phyloP scores from a whole-genome alignment of 2,888 invertebrate genomes.

The Conchocele bisecta region DNA sequence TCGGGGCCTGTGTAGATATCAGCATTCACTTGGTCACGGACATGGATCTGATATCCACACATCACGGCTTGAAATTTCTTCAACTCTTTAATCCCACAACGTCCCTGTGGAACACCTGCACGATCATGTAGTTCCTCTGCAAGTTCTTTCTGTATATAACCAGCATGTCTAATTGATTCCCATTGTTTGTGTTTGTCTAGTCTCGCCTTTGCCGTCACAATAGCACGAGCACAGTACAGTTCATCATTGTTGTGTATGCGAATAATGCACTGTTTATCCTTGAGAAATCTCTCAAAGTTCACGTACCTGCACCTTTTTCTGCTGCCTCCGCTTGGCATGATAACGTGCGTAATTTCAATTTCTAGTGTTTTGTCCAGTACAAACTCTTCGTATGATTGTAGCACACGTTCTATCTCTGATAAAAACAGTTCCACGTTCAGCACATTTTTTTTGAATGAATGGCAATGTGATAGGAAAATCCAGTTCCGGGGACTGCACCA shows the following conservation, averaged over 20 bases:
- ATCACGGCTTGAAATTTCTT: constrained; percentile 20
- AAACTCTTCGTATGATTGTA: neutral
- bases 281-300: neutral
- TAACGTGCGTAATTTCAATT: neutral
- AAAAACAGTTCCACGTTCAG: neutral
- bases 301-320: neutral
- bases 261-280: neutral
- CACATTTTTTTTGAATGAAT: too few species aligned
- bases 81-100: neutral
- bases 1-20: constrained; percentile 32
- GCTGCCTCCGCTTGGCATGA: neutral
- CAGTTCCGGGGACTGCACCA: too few species aligned
- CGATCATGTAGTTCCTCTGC: neutral
- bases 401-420: neutral
- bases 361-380: neutral
- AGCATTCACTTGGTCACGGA: constrained; percentile 32
- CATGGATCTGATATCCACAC: constrained; percentile 21
- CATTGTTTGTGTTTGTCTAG: neutral
- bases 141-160: neutral
- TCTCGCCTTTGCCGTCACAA: neutral
- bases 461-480: too few species aligned
- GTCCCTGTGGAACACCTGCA: neutral
- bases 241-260: neutral
- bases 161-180: neutral
- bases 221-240: neutral